phyloP scores from a whole-genome alignment of 1,140 invertebrate genomes.

The Tetragonula clypearis region DNA sequence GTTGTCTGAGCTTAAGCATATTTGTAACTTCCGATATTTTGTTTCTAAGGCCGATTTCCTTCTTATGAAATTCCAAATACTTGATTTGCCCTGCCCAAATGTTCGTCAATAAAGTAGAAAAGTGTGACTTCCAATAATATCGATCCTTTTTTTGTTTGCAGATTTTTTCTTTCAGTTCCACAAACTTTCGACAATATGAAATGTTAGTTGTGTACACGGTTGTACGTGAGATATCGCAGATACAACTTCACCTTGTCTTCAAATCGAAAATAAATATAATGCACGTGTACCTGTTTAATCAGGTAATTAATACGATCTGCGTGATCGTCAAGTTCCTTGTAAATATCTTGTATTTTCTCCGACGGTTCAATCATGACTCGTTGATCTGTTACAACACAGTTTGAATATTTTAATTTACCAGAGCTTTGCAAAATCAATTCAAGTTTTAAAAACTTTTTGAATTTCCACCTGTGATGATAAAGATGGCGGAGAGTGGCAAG shows the following conservation, averaged over 20 bases:
- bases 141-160: not conserved
- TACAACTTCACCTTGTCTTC: no score
- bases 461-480: not conserved
- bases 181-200: not conserved
- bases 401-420: not conserved
- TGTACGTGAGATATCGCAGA: not conserved
- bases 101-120: slow-evolving; percentile 14
- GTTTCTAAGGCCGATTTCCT: not conserved
- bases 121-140: not conserved
- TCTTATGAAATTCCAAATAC: not conserved
- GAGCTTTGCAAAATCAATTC: no score
- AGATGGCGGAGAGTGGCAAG: no score
- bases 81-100: slow-evolving; percentile 14
- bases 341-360: not conserved
- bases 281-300: not conserved
- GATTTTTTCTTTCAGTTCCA: not conserved
- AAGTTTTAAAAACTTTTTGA: not conserved
- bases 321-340: not conserved
- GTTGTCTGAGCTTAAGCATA: not conserved
- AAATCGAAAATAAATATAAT: not conserved
- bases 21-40: not conserved
- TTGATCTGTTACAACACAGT: not conserved
- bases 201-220: not conserved
- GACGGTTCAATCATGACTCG: not conserved
- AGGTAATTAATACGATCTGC: slow-evolving; percentile 15